Conservation (phyloP, 2,888 invertebrate species). For the Polietes domitor region DNA sequence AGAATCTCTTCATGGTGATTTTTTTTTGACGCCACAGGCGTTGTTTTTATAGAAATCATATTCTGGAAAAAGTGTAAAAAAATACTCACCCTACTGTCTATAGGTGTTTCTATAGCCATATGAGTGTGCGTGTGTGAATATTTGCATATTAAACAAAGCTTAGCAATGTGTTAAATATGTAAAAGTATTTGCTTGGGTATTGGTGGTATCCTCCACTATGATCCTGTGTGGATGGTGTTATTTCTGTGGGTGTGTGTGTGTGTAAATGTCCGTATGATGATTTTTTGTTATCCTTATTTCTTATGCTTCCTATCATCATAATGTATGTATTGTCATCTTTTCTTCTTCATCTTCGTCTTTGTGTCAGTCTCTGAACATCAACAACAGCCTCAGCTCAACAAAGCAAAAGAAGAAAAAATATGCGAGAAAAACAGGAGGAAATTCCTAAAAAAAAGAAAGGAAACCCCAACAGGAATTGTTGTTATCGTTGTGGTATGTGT, state of each 20-base stretch:
- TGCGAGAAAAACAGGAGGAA: no score
- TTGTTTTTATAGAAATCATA: no score
- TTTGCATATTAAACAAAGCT: conserved; percentile 20
- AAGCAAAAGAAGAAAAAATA: not conserved
- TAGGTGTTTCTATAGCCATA: not conserved
- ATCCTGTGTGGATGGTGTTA: no score
- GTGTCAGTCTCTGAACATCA: no score
- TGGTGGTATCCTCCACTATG: no score
- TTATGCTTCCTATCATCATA: conserved; percentile 39
- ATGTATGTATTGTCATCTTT: conserved; percentile 44
- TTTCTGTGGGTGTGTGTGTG: no score
- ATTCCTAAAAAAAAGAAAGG: no score
- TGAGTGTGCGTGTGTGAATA: not conserved
- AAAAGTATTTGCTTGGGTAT: not conserved
- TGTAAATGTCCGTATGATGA: no score
- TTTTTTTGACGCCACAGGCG: no score
- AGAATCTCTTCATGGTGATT: no score
- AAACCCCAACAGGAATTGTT: not conserved
- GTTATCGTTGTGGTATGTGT: not conserved
- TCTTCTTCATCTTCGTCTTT: not conserved
- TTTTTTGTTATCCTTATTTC: conserved; percentile 36
- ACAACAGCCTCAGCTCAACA: not conserved
- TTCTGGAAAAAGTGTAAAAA: no score
- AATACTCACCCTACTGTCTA: no score
- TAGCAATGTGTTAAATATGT: conserved; percentile 1